Evolutionary conservation across 1,140 invertebrate species (phyloP), one percentile per base, ranked within the genome.

Genomic region (Metaphire vulgaris): DNA sequence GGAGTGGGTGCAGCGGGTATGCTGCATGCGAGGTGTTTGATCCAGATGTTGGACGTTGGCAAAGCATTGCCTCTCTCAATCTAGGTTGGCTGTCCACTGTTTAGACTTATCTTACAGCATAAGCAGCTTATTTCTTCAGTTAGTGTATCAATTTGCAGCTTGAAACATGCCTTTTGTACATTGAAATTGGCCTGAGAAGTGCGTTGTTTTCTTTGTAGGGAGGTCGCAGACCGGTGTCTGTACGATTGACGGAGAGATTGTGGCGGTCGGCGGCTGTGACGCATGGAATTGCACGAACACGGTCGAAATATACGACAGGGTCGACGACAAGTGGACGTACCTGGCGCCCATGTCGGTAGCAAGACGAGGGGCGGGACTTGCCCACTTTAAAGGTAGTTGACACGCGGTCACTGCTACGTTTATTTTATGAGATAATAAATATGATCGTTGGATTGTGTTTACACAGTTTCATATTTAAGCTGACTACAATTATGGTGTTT

Each of bases 1-100:
- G 91, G 89, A 91, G 90, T 80, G 92, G 91, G 6, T 80, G 79
- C 65, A 68, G 87, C 75, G 91, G 90, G 34, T 89, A 93, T 33
- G 90, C 90, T 77, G 89, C 91, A 78, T 93, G 92, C 86, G 91
- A 94, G 83, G 88, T 91, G 12, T 93, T 90, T 82, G 87, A 90
- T 82, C 90, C 91, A 0, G 82, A 85, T 0, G 88, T 85, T 0
- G 87, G 89, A 75, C 82, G 83, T 26, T 95, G 93, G 93, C 72
- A 83, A 1, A 87, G 88, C 32, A 90, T 93, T 76, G 89, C 91
- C 71, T 84, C 89, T 12, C 81, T 93, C 21, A 89, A 90, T 81
- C 89, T 85, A 72, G 91, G 90, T 90, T 76, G n/a, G n/a, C n/a
- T n/a, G n/a, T n/a, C n/a, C n/a, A n/a, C n/a, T n/a, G n/a, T n/a